Conservation (phyloP, 2,113 vertebrate genomes). For the Thunnus thynnus region DNA sequence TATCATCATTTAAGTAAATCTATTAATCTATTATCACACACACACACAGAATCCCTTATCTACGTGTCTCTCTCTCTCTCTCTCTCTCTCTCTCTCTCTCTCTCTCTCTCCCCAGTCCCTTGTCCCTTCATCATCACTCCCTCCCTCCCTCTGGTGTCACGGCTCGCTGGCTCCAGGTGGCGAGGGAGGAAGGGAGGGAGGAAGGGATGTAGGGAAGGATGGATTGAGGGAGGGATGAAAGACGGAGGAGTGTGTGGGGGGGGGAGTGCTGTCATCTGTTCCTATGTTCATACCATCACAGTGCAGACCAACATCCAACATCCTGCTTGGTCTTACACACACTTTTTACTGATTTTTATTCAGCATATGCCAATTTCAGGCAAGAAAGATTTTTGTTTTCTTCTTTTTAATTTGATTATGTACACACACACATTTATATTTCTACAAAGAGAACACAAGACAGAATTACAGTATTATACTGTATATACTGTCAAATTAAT, state of each 20-base stretch:
- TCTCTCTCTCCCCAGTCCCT: conserved; percentile 56
- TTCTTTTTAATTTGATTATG: no score
- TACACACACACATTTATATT: no score
- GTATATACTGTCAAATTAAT: no score
- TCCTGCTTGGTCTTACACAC: no score
- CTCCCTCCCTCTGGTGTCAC: conserved; percentile 80
- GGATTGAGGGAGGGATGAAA: conserved; percentile 55
- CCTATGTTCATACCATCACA: conserved; percentile 74
- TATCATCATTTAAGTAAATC: background rate
- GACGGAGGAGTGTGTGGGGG: conserved; percentile 39
- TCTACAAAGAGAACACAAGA: no score
- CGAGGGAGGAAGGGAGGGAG: conserved; percentile 75
- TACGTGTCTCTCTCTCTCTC: conserved; percentile 11
- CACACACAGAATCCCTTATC: background rate
- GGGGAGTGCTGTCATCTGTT: conserved; percentile 78
- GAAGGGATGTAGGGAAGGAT: conserved; percentile 61
- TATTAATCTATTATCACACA: background rate
- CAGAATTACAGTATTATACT: no score
- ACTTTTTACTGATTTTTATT: no score
- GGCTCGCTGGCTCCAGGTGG: conserved; percentile 87
- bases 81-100: conserved; percentile 20
- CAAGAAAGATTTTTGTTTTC: no score
- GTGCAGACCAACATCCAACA: conserved; percentile 41
- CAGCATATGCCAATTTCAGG: no score
- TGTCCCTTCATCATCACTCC: conserved; percentile 76